phyloP scores from a whole-genome alignment of 2,113 vertebrate genomes.

The Nasalis larvatus region DNA sequence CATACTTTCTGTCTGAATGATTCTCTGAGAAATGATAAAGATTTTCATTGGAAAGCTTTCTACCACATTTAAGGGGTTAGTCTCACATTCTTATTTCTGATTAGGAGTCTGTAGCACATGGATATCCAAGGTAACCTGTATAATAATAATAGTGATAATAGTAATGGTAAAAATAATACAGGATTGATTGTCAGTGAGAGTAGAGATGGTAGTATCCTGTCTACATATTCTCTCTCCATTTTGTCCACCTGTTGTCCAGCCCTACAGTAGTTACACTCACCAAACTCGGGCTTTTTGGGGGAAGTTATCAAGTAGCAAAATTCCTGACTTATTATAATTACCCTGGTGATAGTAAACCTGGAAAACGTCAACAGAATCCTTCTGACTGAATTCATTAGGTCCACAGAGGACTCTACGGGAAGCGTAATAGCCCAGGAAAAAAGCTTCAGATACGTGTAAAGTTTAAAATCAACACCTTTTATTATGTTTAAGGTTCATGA shows the following conservation, averaged over 20 bases:
- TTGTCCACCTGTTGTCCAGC: background rate
- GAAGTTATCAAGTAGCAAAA: background rate
- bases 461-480: background rate
- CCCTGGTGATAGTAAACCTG: background rate
- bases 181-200: background rate
- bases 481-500: conserved; percentile 8
- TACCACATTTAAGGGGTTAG: background rate
- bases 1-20: conserved; percentile 2
- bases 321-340: background rate
- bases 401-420: background rate
- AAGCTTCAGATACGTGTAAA: conserved; percentile 7
- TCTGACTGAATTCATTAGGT: background rate
- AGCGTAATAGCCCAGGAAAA: background rate
- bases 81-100: conserved; percentile 25
- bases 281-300: background rate
- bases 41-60: background rate
- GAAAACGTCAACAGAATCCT: background rate
- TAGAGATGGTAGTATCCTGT: background rate
- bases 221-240: background rate
- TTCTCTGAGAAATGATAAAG: conserved; percentile 25
- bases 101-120: conserved; percentile 4
- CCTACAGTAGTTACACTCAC: background rate
- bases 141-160: background rate
- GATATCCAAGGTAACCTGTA: background rate
- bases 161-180: conserved; percentile 7